Conservation (phyloP, 92 coral and sea anemone genomes). For the Meandrina meandrites region DNA sequence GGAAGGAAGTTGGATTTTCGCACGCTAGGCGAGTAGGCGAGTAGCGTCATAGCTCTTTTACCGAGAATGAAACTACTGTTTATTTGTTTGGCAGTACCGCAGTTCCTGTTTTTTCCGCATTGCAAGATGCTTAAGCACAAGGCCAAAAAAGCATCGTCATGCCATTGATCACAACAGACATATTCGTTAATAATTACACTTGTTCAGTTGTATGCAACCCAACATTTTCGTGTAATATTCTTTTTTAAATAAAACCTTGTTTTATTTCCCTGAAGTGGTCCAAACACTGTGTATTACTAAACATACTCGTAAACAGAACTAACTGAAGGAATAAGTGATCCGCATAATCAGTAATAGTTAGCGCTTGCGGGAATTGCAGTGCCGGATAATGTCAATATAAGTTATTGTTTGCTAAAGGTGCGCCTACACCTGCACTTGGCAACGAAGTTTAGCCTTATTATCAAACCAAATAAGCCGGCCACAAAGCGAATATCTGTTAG, state of each 20-base stretch:
- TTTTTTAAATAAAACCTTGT: neutral
- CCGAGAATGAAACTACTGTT: no score
- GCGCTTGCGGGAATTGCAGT: no score
- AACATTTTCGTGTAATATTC: no score
- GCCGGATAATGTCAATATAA: neutral
- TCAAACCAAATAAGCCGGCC: neutral
- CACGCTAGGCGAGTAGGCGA: no score
- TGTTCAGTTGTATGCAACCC: no score
- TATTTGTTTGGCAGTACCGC: neutral
- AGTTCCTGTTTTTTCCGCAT: conserved; percentile 20
- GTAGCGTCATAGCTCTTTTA: no score
- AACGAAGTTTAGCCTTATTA: neutral
- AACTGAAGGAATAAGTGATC: neutral
- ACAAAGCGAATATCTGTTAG: neutral
- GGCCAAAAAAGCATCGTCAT: neutral
- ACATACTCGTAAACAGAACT: neutral
- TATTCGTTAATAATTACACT: no score
- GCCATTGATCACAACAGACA: neutral
- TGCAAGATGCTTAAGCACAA: no score
- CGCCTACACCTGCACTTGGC: neutral
- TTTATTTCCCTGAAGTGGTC: neutral
- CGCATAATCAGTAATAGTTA: neutral
- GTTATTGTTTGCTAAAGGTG: neutral
- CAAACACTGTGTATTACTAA: neutral
- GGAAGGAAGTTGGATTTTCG: no score